Conservation (phyloP, 2,888 invertebrate genomes). For the Diaprepes abbreviatus region DNA sequence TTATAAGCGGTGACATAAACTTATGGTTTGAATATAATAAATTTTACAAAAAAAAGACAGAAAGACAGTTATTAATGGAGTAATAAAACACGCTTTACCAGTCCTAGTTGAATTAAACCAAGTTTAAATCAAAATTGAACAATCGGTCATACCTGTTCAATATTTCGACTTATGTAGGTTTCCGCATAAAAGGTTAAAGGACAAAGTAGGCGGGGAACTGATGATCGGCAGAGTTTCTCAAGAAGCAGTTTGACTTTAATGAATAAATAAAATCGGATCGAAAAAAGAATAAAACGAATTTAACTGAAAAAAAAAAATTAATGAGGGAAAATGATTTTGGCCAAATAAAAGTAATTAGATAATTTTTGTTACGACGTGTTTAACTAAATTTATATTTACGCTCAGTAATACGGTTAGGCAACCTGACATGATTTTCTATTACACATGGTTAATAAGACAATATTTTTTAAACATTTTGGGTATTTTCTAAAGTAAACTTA, state of each 20-base stretch:
- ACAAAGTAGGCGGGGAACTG: conserved; percentile 20
- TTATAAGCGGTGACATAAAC: too few species aligned
- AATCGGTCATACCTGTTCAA: too few species aligned
- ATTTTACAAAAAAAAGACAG: too few species aligned
- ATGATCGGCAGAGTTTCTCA: conserved; percentile 61
- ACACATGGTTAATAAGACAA: too few species aligned
- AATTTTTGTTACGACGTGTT: neutral
- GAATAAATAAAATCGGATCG: conserved; percentile 24
- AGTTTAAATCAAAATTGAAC: too few species aligned
- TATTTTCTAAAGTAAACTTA: too few species aligned
- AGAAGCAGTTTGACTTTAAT: conserved; percentile 56
- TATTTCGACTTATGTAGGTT: neutral
- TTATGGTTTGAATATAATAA: too few species aligned
- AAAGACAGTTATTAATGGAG: too few species aligned
- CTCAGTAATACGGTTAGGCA: conserved; percentile 10
- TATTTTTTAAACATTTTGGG: too few species aligned
- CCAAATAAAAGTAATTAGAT: conserved; percentile 27
- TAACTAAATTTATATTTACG: conserved; percentile 1
- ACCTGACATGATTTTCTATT: too few species aligned
- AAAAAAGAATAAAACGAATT: conserved; percentile 15
- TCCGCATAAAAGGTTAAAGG: conserved; percentile 1
- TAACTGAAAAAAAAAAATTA: conserved; percentile 24
- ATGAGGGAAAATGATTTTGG: conserved; percentile 33
- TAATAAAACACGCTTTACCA: too few species aligned
- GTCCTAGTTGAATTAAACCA: too few species aligned